Base-by-base conservation (phyloP, 2,797 vertebrate species). In the Pangasius larnaudii region DNA sequence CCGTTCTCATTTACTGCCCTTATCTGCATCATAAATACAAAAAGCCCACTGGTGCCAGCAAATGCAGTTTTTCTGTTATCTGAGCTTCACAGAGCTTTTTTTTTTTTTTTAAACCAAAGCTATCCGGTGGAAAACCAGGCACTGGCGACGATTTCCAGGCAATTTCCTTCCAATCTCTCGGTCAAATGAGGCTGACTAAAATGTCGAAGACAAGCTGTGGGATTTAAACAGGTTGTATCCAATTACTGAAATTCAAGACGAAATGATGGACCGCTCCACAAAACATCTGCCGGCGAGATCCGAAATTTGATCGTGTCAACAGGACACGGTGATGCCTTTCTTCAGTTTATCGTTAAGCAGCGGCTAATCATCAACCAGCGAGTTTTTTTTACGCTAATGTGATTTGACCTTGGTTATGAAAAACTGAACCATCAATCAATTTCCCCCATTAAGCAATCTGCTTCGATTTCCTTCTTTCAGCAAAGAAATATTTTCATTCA, bases 301-400 rank as follows among this genome's bases (percentile, higher is more conserved):
- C 2, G n/a, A 53, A 53, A 69, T 84, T 0, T 1, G 63, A 84
- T 36, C 1, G 63, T 3, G n/a, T 53, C 42, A 51, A 65, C 27
- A 5, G 61, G 61, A 83, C 81, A 51, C 0, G 6, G 11, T 2
- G 59, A 63, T 10, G 39, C 24, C 80, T 65, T n/a, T 39, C 24
- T 24, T 61, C 19, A 22, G 30, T 33, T 58, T 22, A 33, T 56
- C 19, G 27, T 16, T 33, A 56, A 33, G 51, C 77, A 79, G 77
- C 3, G 7, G 51, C 77, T 36, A 59, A 80, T 24, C 24, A 36
- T 7, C 53, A 59, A 59, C 58, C 19, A 5, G 18, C 7, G 59
- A 63, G 2, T 3, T 27, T 93, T 93, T 3, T 27, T 93, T 93
- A 91, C 87, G 90, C 89, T 93, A 93, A 95, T 94, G 91, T 92